Conservation (phyloP, 2,888 invertebrate species). For the Latrodectus elegans region DNA sequence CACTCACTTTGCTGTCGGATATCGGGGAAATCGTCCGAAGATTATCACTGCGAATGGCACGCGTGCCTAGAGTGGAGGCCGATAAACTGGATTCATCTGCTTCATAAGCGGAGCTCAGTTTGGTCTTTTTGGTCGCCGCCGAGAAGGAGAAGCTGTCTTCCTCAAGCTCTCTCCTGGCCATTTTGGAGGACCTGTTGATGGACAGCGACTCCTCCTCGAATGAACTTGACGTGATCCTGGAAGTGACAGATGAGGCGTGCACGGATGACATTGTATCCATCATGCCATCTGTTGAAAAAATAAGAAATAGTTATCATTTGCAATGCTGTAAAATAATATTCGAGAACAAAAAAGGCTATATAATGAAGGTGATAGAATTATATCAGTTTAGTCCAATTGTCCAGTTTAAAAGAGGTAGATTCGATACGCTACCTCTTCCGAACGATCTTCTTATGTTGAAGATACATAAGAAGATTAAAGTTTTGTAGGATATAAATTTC, state of each 20-base stretch:
- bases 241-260: constrained; percentile 28
- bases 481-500: too few species aligned
- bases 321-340: too few species aligned
- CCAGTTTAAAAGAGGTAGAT: too few species aligned
- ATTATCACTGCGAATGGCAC: background rate
- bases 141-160: constrained; percentile 34
- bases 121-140: constrained; percentile 39
- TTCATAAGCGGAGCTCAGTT: constrained; percentile 50
- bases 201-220: constrained; percentile 18
- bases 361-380: too few species aligned
- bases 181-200: constrained; percentile 12
- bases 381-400: too few species aligned
- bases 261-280: constrained; percentile 37
- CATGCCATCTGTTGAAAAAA: constrained; percentile 15
- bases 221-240: constrained; percentile 17
- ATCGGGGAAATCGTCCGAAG: constrained; percentile 14
- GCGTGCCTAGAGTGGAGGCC: background rate
- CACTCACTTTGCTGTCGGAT: constrained; percentile 41
- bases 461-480: too few species aligned
- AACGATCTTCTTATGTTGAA: too few species aligned
- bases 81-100: constrained; percentile 59
- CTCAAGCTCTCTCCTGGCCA: constrained; percentile 27
- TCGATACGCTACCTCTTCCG: too few species aligned
- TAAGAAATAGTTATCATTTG: background rate
- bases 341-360: too few species aligned